A percentile compares a stretch with the other conserved stretches of the same genome.
Evolutionary conservation across 2,888 invertebrate genomes (phyloP).

Genomic region (Calliphora vomitoria): DNA sequence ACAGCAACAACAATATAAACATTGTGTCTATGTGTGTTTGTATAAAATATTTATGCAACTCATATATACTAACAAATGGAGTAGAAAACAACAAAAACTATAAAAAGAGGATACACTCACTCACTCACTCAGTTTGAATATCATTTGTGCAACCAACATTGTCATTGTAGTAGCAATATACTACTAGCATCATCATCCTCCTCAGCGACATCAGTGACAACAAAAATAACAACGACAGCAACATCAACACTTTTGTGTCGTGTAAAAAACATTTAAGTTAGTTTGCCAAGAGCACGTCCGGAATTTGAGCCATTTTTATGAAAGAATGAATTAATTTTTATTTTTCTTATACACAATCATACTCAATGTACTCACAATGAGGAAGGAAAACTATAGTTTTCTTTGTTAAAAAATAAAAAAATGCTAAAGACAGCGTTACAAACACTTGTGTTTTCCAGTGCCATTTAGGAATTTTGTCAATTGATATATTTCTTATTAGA

Average conservation of each 20-base stretch:
- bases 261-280: not conserved
- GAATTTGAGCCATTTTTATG: constrained; percentile 1
- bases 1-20: constrained; percentile 1
- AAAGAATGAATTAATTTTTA: constrained; percentile 10
- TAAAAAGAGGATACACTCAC: not conserved
- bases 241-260: constrained; percentile 11
- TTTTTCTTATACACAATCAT: not conserved
- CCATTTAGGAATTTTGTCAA: no score
- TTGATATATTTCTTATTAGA: no score
- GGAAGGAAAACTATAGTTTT: no score
- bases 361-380: no score
- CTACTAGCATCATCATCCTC: constrained; percentile 1
- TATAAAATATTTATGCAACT: not conserved
- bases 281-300: constrained; percentile 25
- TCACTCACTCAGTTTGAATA: constrained; percentile 21
- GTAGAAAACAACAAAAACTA: constrained; percentile 13
- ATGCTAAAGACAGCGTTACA: no score
- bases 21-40: not conserved
- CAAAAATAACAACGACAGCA: not conserved
- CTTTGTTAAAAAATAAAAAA: no score
- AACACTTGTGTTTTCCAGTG: no score
- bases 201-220: not conserved
- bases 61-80: constrained; percentile 13
- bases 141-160: constrained; percentile 30
- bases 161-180: constrained; percentile 21